These are phyloP conservation scores for Chelmon rostratus DNA, from an alignment of 2,797 vertebrate species.

Conservation along the genomic window DNA sequence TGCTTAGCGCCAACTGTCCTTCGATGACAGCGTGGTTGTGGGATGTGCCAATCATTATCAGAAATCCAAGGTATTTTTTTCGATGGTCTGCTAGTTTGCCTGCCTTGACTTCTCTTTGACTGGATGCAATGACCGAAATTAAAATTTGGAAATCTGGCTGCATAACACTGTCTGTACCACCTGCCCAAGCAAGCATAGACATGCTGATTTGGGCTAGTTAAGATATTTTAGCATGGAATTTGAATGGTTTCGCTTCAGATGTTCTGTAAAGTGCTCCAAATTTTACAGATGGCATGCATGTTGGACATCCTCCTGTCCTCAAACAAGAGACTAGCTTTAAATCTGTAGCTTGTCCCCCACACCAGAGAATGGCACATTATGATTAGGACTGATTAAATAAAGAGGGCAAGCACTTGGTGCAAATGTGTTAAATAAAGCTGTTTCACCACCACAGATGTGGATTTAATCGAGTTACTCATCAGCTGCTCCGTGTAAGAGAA, in stretches of 20 bases:
- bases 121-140: background rate
- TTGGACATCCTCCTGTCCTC: no score
- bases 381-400: constrained; percentile 12
- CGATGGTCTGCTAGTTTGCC: constrained; percentile 7
- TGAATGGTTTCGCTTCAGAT: background rate
- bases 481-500: constrained; percentile 11
- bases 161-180: background rate
- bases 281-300: background rate
- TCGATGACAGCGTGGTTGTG: constrained; percentile 3
- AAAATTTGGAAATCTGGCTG: background rate
- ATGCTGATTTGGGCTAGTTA: background rate
- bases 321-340: background rate
- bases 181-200: background rate
- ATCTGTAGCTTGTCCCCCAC: background rate
- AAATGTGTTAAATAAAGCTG: constrained; percentile 1
- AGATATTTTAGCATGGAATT: background rate
- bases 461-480: constrained; percentile 30
- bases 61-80: background rate
- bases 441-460: constrained; percentile 24
- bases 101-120: background rate
- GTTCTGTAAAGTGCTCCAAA: background rate
- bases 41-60: background rate
- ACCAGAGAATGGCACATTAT: background rate
- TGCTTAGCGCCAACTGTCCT: background rate
- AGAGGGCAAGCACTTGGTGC: background rate